Evolutionary conservation across 2,113 vertebrate species (phyloP), one percentile per base, ranked within the genome.

Genomic region (Notothenia coriiceps): DNA sequence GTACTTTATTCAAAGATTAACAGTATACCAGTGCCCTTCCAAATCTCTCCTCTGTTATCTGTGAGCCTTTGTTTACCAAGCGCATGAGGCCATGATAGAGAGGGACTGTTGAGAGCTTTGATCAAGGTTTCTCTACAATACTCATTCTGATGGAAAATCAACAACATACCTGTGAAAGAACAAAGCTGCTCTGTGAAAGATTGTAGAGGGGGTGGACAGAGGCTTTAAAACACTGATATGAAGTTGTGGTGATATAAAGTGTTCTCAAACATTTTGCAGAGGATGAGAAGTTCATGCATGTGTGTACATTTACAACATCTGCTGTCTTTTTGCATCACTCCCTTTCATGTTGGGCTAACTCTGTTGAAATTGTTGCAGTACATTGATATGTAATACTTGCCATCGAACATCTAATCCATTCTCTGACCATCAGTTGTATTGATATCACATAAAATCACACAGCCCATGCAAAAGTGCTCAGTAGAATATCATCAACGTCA

Each of bases 121-220:
- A 82, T 76, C 40, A n/a, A 33, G 12, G 63, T 62, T 52, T 75
- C 71, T 64, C 52, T n/a, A 5, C 20, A 64, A 18, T 40, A 9
- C 22, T 74, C 0, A n/a, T 20, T 18, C 55, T 50, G 29, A 29
- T 52, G 52, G 67, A 25, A 74, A 77, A 65, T 20, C 40, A 47
- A 76, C 55, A 80, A 29, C 72, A 49, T 40, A 75, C 72, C 72
- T 70, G 64, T 71, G 57, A n/a, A n/a, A 52, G 57, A 64, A 83
- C 66, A 83, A 69, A 70, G 63, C 6, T 10, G 10, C 29, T 6
- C 7, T 70, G 54, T 82, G 10, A 69, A 12, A 14, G 11, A 35
- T 10, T 40, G 46, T 47, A 6, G 40, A 29, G 2, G 7, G 18
- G 29, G 1, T 12, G 22, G 17, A 0, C 11, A 46, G 35, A 17